phyloP scores from a whole-genome alignment of 2,888 invertebrate species.

The Scaptomyza cyrtandrae region DNA sequence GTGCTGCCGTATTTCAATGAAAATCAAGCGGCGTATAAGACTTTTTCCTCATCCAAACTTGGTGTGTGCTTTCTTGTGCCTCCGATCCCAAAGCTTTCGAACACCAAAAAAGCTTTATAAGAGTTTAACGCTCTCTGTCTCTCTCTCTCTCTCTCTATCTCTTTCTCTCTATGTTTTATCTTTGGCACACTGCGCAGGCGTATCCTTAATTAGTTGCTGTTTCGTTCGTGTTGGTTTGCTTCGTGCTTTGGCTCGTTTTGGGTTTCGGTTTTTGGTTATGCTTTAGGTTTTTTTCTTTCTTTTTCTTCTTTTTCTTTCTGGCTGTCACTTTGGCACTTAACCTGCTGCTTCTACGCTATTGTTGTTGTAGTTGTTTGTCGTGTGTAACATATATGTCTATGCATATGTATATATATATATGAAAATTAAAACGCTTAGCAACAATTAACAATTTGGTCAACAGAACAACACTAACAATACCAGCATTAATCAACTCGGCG shows the following conservation, averaged over 20 bases:
- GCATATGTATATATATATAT: slow-evolving; percentile 5
- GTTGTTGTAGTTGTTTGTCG: slow-evolving; percentile 13
- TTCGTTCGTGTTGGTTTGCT: slow-evolving; percentile 14
- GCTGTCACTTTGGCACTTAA: slow-evolving; percentile 48
- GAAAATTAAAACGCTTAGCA: slow-evolving; percentile 75
- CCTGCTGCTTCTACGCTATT: slow-evolving; percentile 26
- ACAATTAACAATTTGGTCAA: slow-evolving; percentile 72
- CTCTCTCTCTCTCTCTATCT: slow-evolving; percentile 6
- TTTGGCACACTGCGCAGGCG: slow-evolving; percentile 49
- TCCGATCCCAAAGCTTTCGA: slow-evolving; percentile 55
- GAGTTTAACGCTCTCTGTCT: slow-evolving; percentile 34
- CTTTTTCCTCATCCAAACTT: slow-evolving; percentile 28
- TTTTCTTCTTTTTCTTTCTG: not conserved
- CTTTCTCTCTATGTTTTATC: slow-evolving; percentile 1
- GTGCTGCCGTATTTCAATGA: slow-evolving; percentile 84
- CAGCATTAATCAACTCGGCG: slow-evolving; percentile 60
- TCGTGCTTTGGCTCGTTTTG: slow-evolving; percentile 12
- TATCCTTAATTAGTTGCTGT: slow-evolving; percentile 68
- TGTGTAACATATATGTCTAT: slow-evolving; percentile 39
- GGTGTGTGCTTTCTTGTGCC: slow-evolving; percentile 36
- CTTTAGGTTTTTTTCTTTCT: not conserved
- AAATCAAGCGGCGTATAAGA: slow-evolving; percentile 67
- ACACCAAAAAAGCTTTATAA: slow-evolving; percentile 58
- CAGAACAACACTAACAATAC: slow-evolving; percentile 35
- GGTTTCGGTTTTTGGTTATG: slow-evolving; percentile 24